phyloP scores from a whole-genome alignment of 2,888 invertebrate genomes.

The Drosophila kuntzei region DNA sequence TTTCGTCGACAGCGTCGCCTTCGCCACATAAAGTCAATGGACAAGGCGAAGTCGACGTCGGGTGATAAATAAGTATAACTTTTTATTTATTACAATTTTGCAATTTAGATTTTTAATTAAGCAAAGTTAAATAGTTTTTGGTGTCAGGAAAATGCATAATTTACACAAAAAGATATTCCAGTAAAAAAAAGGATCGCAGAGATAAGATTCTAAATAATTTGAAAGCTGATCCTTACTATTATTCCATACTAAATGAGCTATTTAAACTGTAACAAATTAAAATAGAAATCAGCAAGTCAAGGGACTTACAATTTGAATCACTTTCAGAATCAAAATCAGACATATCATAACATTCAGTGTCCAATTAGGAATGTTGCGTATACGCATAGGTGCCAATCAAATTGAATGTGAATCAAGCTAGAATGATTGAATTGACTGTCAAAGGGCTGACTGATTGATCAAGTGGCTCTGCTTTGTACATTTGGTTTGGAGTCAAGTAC shows the following conservation, averaged over 20 bases:
- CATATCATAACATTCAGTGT: neutral
- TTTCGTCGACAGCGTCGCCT: no score
- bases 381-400: conserved; percentile 6
- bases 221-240: neutral
- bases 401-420: neutral
- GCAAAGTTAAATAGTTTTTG: conserved; percentile 56
- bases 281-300: neutral
- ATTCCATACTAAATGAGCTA: neutral
- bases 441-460: neutral
- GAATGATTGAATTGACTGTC: conserved; percentile 27
- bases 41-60: conserved; percentile 5
- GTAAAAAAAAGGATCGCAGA: conserved; percentile 8
- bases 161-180: conserved; percentile 14
- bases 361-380: conserved; percentile 1
- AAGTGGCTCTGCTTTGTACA: conserved; percentile 34
- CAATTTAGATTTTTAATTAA: conserved; percentile 68
- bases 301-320: neutral
- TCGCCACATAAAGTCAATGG: conserved; percentile 30
- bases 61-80: conserved; percentile 58
- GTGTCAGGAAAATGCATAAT: conserved; percentile 21
- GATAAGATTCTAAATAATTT: conserved; percentile 7
- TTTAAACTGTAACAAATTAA: neutral
- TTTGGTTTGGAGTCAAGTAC: conserved; percentile 61
- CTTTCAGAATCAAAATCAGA: neutral
- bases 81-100: conserved; percentile 55